Evolutionary conservation across 2,797 vertebrate species (phyloP).

Genomic region (Meda fulgida): DNA sequence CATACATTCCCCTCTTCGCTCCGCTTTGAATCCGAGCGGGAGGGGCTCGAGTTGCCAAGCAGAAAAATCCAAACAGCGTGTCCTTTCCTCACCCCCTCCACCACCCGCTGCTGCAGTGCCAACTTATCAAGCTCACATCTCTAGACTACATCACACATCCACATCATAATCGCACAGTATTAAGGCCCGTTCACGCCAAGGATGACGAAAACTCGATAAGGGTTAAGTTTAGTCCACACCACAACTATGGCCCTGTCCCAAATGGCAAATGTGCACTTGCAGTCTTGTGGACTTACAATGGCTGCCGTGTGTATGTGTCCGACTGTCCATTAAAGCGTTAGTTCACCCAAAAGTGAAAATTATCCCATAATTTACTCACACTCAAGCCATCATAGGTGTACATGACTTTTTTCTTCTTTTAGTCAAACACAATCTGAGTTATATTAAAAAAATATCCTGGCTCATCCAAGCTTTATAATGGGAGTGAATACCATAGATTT

Average conservation of each 20-base stretch:
- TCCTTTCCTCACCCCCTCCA: constrained; percentile 32
- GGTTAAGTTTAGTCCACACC: background rate
- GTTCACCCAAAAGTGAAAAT: too few species aligned
- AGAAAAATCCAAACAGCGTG: constrained; percentile 55
- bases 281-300: background rate
- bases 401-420: too few species aligned
- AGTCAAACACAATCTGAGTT: too few species aligned
- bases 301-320: background rate
- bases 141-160: constrained; percentile 43
- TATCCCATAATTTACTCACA: too few species aligned
- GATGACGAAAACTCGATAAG: background rate
- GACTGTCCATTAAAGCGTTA: background rate
- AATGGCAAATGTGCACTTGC: background rate
- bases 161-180: constrained; percentile 19
- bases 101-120: constrained; percentile 32
- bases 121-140: constrained; percentile 48
- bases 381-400: too few species aligned
- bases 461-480: too few species aligned
- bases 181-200: background rate
- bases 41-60: constrained; percentile 53
- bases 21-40: constrained; percentile 43
- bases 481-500: too few species aligned
- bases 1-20: constrained; percentile 30
- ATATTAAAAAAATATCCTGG: too few species aligned
- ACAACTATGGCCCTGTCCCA: background rate